Evolutionary conservation across 1,140 invertebrate species (phyloP), one percentile per base, ranked within the genome.

Genomic region (Atta colombica): DNA sequence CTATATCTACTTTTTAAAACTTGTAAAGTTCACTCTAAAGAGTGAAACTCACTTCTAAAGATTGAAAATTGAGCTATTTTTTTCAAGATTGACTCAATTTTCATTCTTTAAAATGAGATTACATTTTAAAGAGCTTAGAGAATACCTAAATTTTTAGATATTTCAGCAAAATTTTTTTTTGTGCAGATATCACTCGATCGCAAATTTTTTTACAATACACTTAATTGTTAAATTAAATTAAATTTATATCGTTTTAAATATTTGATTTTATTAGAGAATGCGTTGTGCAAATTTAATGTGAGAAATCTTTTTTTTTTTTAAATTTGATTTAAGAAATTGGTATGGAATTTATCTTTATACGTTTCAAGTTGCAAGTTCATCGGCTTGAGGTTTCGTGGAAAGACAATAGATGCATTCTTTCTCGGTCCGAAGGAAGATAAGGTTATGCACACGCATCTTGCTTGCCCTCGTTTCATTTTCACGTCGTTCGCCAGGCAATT

Each of bases 381-480:
- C 71, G 71, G 58, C 72, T 75, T 60, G 60, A 77, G 55, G 81
- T 89, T 77, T 86, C 89, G 45, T 77, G 72, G 53, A 35, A 55
- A 86, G 51, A 89, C 80, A 91, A 91, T 87, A 77, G 77, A 80
- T 58, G 68, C 72, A 74, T 86, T 82, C 77, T 78, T 81, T 31
- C 58, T 39, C 49, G 31, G 45, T 61, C 77, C 60, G 28, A 66
- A 65, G 82, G 61, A 68, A 39, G 55, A 61, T 55, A 68, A 77
- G 49, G 35, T 58, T 84, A 74, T n/a, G n/a, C 45, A n/a, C 12
- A 39, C 49, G 16, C 55, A 66, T 87, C 49, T 68, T 31, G 58
- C 60, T 85, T 75, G 90, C 72, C 78, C 89, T 53, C 89, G 87
- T 90, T 91, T 91, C 89, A 81, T 90, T 90, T 88, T 91, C 90